Conservation (phyloP, 2,888 invertebrate species). For the Biston betularia region DNA sequence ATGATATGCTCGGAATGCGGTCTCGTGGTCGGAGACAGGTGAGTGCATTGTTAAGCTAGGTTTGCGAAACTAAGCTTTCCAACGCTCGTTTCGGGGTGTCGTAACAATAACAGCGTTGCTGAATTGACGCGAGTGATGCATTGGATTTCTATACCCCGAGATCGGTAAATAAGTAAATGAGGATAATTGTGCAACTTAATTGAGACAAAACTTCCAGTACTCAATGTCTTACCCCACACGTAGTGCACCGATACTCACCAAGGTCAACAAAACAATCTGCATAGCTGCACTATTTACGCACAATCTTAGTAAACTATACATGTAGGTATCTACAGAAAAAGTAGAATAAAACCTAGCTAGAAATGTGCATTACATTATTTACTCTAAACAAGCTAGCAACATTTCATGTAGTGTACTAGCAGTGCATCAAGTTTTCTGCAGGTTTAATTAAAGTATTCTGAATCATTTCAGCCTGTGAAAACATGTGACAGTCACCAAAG, state of each 20-base stretch:
- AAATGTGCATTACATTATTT: background rate
- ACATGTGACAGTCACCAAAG: no score
- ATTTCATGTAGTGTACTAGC: no score
- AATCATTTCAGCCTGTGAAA: no score
- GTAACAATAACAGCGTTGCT: constrained; percentile 59
- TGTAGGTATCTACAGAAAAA: background rate
- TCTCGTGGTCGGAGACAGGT: constrained; percentile 99
- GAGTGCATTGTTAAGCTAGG: constrained; percentile 64
- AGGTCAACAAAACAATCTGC: constrained; percentile 38
- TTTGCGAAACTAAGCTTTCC: constrained; percentile 67
- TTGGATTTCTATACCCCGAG: constrained; percentile 62
- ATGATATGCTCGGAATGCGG: constrained; percentile 99
- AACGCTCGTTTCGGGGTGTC: constrained; percentile 50
- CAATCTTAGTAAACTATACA: background rate
- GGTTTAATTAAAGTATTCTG: no score
- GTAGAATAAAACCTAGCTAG: background rate
- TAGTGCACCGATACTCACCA: constrained; percentile 26
- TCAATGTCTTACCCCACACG: constrained; percentile 43
- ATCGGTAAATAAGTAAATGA: constrained; percentile 50
- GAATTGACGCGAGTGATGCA: constrained; percentile 55
- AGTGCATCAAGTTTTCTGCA: no score
- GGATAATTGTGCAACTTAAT: constrained; percentile 51
- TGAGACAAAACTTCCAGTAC: constrained; percentile 47
- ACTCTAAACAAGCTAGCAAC: no score
- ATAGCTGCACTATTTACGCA: constrained; percentile 3